Percentiles rank a stretch among this genome's conserved stretches.
Evolutionary conservation across 2,888 invertebrate species (phyloP).

Genomic region (Hemaris fuciformis): DNA sequence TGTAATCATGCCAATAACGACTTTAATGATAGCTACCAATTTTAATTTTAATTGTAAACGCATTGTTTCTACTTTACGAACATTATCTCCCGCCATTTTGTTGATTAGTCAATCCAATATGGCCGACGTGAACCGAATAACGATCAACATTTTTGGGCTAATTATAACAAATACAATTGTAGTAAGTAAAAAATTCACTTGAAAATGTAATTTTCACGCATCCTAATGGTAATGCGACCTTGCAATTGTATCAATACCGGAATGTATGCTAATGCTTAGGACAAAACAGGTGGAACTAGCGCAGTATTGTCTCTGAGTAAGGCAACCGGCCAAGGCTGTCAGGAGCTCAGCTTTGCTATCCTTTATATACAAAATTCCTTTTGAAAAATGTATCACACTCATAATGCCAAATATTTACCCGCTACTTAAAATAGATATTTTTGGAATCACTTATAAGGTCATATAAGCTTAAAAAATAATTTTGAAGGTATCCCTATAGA

Average conservation of each 20-base stretch:
- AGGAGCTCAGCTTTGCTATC: not conserved
- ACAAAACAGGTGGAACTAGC: not conserved
- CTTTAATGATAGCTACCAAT: not conserved
- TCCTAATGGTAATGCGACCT: not conserved
- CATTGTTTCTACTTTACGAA: not conserved
- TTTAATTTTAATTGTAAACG: not conserved
- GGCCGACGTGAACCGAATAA: not conserved
- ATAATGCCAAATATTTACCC: too few relatives aligned
- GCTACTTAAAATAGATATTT: too few relatives aligned
- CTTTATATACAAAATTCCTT: too few relatives aligned
- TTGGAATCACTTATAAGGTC: too few relatives aligned
- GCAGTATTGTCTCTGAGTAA: not conserved
- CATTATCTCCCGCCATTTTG: not conserved
- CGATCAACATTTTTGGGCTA: not conserved
- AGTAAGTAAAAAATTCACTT: too few relatives aligned
- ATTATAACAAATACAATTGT: not conserved
- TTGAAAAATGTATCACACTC: too few relatives aligned
- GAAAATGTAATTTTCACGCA: not conserved
- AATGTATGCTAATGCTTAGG: not conserved
- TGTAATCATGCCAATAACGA: not conserved
- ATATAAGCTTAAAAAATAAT: too few relatives aligned
- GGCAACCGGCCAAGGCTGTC: not conserved
- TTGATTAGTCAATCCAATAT: not conserved
- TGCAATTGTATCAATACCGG: not conserved
- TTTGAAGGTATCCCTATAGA: too few relatives aligned